These are phyloP conservation scores for Polyploca ridens DNA, from an alignment of 2,888 invertebrate genomes.

Conservation along the genomic window DNA sequence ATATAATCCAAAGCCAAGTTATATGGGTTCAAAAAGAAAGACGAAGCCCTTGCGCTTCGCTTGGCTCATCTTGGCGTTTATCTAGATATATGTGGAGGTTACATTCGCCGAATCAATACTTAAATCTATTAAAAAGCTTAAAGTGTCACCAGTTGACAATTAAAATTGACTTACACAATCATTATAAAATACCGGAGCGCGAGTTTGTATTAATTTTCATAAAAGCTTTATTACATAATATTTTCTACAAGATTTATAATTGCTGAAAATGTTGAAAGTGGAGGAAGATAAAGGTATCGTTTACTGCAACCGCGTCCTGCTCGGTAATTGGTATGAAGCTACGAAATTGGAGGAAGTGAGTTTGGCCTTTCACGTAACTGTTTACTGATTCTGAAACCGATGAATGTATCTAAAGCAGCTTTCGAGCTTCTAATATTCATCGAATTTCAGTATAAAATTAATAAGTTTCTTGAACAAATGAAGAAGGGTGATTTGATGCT, in stretches of 20 bases:
- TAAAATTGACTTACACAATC: too few relatives aligned
- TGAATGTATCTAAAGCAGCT: neutral
- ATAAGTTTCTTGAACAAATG: slow-evolving; percentile 73
- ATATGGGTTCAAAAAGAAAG: too few relatives aligned
- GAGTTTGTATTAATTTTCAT: neutral
- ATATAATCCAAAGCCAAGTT: too few relatives aligned
- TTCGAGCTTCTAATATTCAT: slow-evolving; percentile 10
- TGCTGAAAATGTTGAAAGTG: slow-evolving; percentile 44
- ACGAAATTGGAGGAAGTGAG: slow-evolving; percentile 72
- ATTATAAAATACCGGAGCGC: neutral
- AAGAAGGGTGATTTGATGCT: slow-evolving; percentile 73
- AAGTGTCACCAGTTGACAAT: too few relatives aligned
- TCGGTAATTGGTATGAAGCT: slow-evolving; percentile 79
- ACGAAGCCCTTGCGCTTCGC: too few relatives aligned
- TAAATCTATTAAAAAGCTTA: too few relatives aligned
- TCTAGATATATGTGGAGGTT: too few relatives aligned
- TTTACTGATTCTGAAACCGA: neutral
- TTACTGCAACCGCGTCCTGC: slow-evolving; percentile 68
- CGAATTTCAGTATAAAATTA: slow-evolving; percentile 64
- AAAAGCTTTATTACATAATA: neutral
- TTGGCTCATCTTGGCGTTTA: too few relatives aligned
- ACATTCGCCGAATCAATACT: too few relatives aligned
- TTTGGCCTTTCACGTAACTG: slow-evolving; percentile 16
- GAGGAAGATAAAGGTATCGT: slow-evolving; percentile 71
- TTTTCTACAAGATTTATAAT: slow-evolving; percentile 6